Base-by-base conservation (phyloP, 2,888 invertebrate genomes). In the Acanthosoma haemorrhoidale region DNA sequence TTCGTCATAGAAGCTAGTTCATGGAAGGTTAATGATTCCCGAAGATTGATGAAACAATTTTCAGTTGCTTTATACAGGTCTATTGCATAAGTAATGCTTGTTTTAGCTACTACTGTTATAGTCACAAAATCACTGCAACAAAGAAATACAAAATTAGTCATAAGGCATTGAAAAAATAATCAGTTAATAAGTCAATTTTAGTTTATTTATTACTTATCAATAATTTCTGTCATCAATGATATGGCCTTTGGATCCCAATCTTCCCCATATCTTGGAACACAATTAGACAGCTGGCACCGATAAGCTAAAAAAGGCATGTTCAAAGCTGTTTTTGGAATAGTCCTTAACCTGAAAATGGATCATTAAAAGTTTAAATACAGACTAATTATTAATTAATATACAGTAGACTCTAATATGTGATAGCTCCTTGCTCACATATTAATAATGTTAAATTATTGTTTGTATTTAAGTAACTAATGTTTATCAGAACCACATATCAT, bases 231-330 rank as follows among this genome's bases (percentile, higher is more conserved):
- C 71, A 75, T 73, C 4, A 70, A 31, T n/a, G 73, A 51, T 11
- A 71, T 63, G 15, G 73, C 72, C 15, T 72, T 60, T 6, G 69
- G 38, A 6, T 38, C 51, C 75, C 75, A 75, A 16, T 70, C 58
- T 2, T 63, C 25, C 9, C 72, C 73, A 16, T 58, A 31, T 0
- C 13, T 31, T 6, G 75, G 74, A 3, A 67, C 15, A 43, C 74
- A 74, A 36, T 70, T 43, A 39, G 38, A 11, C n/a, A 75, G 57
- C 3, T 59, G 43, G 61, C 76, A 76, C 16, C 73, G 71, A 5
- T 73, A 13, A 21, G 76, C 74, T 21, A 75, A 60, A 4, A 68
- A 68, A n/a, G 73, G 74, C 3, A 72, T 41, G 18, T 63, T 58
- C 6, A 58, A 18, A 32, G 66, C 71, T 51, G 43, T 59, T 8